Evolutionary conservation across 2,797 vertebrate species (phyloP).

Genomic region (Thalassophryne amazonica): DNA sequence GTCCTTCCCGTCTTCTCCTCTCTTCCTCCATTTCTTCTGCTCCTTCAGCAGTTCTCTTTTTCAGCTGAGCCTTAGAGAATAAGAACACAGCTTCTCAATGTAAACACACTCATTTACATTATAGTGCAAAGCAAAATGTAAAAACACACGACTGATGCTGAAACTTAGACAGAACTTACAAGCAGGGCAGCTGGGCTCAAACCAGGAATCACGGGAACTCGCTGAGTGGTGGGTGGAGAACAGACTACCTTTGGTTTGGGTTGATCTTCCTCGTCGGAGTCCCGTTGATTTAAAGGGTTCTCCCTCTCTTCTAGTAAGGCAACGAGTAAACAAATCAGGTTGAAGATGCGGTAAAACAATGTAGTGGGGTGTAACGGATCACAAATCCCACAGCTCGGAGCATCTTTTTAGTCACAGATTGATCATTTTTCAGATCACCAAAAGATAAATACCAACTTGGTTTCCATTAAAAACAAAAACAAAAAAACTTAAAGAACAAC

Average conservation of each 20-base stretch:
- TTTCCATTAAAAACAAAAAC: too few species aligned
- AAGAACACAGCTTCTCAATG: background rate
- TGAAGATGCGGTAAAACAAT: background rate
- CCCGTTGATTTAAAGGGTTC: slow-evolving; percentile 9
- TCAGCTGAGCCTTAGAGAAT: slow-evolving; percentile 80
- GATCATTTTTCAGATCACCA: background rate
- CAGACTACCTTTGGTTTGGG: slow-evolving; percentile 23
- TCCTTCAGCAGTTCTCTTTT: slow-evolving; percentile 59
- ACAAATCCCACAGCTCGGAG: too few species aligned
- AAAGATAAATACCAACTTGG: too few species aligned
- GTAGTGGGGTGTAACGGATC: too few species aligned
- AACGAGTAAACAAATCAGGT: background rate
- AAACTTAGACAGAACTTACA: slow-evolving; percentile 63
- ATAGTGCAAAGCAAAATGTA: background rate
- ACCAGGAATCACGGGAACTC: slow-evolving; percentile 82
- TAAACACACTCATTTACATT: background rate
- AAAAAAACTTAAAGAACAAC: too few species aligned
- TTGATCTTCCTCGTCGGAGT: slow-evolving; percentile 61
- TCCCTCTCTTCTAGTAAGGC: slow-evolving; percentile 30
- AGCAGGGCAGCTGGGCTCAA: slow-evolving; percentile 81
- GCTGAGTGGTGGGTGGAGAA: slow-evolving; percentile 59
- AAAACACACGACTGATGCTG: background rate
- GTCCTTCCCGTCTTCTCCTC: slow-evolving; percentile 56
- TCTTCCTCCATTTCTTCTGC: slow-evolving; percentile 53
- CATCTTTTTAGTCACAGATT: too few species aligned